phyloP scores from a whole-genome alignment of 2,113 vertebrate species.

The Tupaia tana region DNA sequence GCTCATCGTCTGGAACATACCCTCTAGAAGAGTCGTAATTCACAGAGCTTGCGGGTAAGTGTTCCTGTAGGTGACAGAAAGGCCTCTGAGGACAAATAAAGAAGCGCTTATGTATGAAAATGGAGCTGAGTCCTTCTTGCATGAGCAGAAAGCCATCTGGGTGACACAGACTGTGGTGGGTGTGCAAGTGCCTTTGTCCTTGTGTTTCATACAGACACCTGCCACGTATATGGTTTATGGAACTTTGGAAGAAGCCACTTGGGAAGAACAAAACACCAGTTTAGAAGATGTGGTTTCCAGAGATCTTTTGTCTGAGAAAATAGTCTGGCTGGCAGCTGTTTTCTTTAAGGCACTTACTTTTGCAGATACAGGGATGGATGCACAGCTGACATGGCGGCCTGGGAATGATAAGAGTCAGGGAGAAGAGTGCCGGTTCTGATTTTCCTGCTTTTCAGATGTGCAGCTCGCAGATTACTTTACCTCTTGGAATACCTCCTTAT shows the following conservation, averaged over 20 bases:
- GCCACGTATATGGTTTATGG: background rate
- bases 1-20: conserved; percentile 65
- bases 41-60: background rate
- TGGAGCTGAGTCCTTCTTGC: conserved; percentile 68
- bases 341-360: background rate
- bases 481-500: background rate
- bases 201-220: background rate
- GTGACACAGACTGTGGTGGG: conserved; percentile 61
- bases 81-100: conserved; percentile 66
- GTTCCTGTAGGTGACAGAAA: conserved; percentile 68
- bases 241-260: conserved; percentile 1
- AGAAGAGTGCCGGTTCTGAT: no score
- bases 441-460: background rate
- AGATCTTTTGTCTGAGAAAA: conserved; percentile 20
- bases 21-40: conserved; percentile 68
- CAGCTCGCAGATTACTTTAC: background rate
- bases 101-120: conserved; percentile 59
- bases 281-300: background rate
- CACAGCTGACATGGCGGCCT: background rate
- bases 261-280: background rate
- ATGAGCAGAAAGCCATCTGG: conserved; percentile 75
- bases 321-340: background rate
- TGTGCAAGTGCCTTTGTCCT: conserved; percentile 32
- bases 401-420: background rate
- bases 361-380: background rate